Evolutionary conservation across 2,113 vertebrate species (phyloP).

Genomic region (Hippocampus barbouri): DNA sequence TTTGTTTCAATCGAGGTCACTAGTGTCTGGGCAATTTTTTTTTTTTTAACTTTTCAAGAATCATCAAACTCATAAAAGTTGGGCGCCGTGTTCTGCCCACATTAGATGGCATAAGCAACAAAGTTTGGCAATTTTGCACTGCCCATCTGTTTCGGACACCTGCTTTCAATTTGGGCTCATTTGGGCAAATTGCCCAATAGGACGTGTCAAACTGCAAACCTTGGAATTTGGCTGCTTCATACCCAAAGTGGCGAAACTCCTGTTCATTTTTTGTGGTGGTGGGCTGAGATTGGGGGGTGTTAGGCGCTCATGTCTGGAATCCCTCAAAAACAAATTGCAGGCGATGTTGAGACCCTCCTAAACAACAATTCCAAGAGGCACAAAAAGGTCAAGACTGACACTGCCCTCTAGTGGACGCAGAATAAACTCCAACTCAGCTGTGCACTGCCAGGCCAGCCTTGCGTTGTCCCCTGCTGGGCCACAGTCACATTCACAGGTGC

Average conservation of each 20-base stretch:
- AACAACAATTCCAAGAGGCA: neutral
- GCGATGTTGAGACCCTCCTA: neutral
- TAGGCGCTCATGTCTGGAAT: neutral
- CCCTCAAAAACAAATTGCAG: neutral
- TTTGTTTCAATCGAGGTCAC: neutral
- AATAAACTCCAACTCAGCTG: constrained; percentile 33
- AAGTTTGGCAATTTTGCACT: neutral
- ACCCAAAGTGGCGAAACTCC: neutral
- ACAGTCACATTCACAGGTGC: constrained; percentile 61
- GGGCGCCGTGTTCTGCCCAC: neutral
- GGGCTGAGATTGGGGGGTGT: too few relatives aligned
- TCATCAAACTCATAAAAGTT: neutral
- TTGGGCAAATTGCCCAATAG: neutral
- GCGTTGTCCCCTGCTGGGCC: constrained; percentile 61
- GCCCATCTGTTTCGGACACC: neutral
- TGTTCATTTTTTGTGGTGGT: neutral
- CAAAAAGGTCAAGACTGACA: neutral
- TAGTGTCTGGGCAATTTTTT: neutral
- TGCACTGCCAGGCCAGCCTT: constrained; percentile 62
- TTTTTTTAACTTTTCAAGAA: neutral
- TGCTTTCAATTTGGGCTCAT: neutral
- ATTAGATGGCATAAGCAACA: neutral
- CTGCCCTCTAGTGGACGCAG: constrained; percentile 50
- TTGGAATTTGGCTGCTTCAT: neutral
- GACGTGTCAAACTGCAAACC: neutral